Percentiles rank a stretch among this genome's conserved stretches.
Evolutionary conservation across 2,113 vertebrate genomes (phyloP).

Genomic region (Gnathonemus longibarbis): DNA sequence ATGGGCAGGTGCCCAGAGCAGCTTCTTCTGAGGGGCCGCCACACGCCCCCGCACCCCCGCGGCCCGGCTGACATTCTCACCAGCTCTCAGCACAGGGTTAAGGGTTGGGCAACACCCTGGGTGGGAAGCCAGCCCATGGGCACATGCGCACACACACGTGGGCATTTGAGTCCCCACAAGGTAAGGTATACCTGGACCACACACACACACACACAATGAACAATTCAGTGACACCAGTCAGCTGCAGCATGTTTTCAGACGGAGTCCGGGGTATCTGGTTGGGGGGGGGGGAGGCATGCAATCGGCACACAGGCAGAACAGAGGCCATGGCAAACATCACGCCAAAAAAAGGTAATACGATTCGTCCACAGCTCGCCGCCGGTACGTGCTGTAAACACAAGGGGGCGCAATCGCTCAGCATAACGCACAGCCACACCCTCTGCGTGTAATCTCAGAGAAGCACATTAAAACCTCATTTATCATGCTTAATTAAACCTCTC

Average conservation of each 20-base stretch:
- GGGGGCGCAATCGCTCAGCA: slow-evolving; percentile 18
- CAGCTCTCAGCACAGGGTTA: not conserved
- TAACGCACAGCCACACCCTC: not conserved
- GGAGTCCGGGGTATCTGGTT: not conserved
- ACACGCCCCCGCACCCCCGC: not conserved
- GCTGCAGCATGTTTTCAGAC: not conserved
- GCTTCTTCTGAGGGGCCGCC: not conserved
- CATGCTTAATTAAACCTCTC: slow-evolving; percentile 15
- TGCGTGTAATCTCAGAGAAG: not conserved
- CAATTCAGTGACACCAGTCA: not conserved
- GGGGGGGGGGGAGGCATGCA: not conserved
- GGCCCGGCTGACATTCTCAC: too few species aligned
- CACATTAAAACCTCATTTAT: not conserved
- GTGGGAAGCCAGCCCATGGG: not conserved
- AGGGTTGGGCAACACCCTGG: not conserved
- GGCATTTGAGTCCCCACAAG: too few species aligned
- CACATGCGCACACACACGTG: not conserved
- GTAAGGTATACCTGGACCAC: not conserved
- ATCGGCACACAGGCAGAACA: not conserved
- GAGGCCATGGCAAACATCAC: not conserved
- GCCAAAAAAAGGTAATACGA: not conserved
- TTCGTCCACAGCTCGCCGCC: not conserved
- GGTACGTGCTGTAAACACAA: not conserved
- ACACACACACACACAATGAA: not conserved
- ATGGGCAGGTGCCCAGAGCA: not conserved